Conservation (phyloP, 53 echinoderm and acorn worm genomes). For the Henricia sp. region DNA sequence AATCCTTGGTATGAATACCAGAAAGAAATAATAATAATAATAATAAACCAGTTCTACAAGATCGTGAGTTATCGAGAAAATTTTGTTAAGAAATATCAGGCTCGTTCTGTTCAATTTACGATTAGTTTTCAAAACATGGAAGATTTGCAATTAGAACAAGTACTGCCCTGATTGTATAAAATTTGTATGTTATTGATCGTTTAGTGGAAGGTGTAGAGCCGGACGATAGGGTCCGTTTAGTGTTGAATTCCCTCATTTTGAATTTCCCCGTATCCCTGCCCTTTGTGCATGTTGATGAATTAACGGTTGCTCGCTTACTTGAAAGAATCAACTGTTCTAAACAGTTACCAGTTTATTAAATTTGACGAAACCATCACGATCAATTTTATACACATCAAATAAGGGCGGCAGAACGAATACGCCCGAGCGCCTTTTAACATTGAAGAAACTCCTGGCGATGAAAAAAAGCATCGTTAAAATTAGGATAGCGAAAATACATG, state of each 20-base stretch:
- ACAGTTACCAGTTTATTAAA: constrained; percentile 6
- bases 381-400: neutral
- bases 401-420: constrained; percentile 1
- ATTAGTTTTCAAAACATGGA: too few relatives aligned
- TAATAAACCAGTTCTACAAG: too few relatives aligned
- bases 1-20: too few relatives aligned
- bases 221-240: too few relatives aligned
- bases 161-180: too few relatives aligned
- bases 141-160: too few relatives aligned
- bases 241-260: neutral
- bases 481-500: constrained; percentile 23
- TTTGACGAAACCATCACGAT: neutral
- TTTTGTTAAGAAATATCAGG: too few relatives aligned
- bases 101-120: too few relatives aligned
- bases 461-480: constrained; percentile 10
- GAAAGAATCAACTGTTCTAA: neutral
- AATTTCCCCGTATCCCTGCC: constrained; percentile 24
- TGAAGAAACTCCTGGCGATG: neutral
- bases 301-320: neutral
- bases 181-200: too few relatives aligned
- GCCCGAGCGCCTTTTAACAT: neutral
- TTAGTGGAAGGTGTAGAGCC: too few relatives aligned
- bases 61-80: too few relatives aligned
- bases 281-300: neutral
- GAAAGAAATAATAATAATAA: too few relatives aligned